Percentiles rank a stretch among this genome's conserved stretches.
Conservation (phyloP, 2,888 invertebrate genomes). For the Gibbula magus region DNA sequence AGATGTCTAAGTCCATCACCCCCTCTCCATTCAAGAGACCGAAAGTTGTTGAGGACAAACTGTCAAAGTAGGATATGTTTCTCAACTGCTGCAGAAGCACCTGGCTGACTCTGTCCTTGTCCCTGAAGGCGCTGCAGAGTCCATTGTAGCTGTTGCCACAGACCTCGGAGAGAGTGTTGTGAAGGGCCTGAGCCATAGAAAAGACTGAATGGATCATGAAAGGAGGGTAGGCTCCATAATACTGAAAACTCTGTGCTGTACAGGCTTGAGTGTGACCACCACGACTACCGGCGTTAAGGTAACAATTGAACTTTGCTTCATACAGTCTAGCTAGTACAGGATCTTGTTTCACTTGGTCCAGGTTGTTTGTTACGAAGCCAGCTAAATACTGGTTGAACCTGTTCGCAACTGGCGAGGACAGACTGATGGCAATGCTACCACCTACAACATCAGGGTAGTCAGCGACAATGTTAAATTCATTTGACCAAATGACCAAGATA, state of each 20-base stretch:
- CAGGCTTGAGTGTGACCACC: constrained; percentile 49
- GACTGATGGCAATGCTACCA: constrained; percentile 56
- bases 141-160: constrained; percentile 55
- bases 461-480: constrained; percentile 29
- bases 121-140: constrained; percentile 52
- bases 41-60: constrained; percentile 34
- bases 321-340: constrained; percentile 61
- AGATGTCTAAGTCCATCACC: constrained; percentile 45
- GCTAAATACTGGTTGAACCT: constrained; percentile 53
- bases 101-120: constrained; percentile 28
- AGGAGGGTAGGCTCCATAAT: constrained; percentile 38
- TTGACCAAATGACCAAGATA: constrained; percentile 61
- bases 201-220: constrained; percentile 67
- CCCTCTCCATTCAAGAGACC: constrained; percentile 55
- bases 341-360: constrained; percentile 49
- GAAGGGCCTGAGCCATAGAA: constrained; percentile 68
- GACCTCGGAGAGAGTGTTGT: constrained; percentile 62
- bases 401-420: constrained; percentile 33
- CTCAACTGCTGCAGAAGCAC: constrained; percentile 42
- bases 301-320: constrained; percentile 60
- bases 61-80: neutral
- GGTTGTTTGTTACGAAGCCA: constrained; percentile 31
- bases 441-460: constrained; percentile 51
- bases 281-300: constrained; percentile 51
- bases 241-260: neutral